Percentiles rank a stretch among this genome's conserved stretches.
Conservation (phyloP, 2,888 invertebrate genomes). For the Sclerodermus sp. region DNA sequence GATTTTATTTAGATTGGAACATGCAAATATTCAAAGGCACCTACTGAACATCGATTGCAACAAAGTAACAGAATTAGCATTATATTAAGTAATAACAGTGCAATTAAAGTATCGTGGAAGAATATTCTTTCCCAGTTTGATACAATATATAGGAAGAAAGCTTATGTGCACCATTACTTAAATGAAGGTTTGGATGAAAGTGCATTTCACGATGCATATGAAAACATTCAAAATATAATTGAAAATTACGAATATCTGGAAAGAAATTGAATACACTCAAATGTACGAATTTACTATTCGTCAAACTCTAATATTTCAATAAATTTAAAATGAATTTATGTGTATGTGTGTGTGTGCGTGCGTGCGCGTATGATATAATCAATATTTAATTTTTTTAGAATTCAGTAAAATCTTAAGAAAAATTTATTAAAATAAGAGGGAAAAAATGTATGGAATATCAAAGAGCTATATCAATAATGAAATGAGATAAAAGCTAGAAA, state of each 20-base stretch:
- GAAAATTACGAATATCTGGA: no score
- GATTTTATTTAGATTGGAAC: constrained; percentile 63
- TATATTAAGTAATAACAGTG: constrained; percentile 84
- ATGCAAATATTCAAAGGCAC: no score
- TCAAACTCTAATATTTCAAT: no score
- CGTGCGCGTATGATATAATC: no score
- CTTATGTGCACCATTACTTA: constrained; percentile 87
- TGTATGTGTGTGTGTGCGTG: no score
- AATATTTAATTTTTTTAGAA: no score
- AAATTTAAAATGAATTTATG: no score
- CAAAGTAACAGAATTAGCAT: constrained; percentile 78
- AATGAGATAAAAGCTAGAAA: background rate
- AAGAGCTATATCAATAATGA: no score
- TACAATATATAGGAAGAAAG: constrained; percentile 78
- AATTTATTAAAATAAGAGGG: background rate
- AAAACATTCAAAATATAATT: no score
- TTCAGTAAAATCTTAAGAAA: no score
- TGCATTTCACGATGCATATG: constrained; percentile 60
- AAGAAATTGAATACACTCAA: no score
- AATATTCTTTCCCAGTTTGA: constrained; percentile 78
- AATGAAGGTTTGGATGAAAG: constrained; percentile 74
- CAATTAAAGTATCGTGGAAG: constrained; percentile 80
- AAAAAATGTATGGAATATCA: background rate
- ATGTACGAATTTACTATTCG: no score
- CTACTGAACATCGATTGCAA: constrained; percentile 74